Percentiles rank a stretch among this genome's conserved stretches.
Conservation (phyloP, 2,797 vertebrate genomes). For the Pantherophis vulpinus region DNA sequence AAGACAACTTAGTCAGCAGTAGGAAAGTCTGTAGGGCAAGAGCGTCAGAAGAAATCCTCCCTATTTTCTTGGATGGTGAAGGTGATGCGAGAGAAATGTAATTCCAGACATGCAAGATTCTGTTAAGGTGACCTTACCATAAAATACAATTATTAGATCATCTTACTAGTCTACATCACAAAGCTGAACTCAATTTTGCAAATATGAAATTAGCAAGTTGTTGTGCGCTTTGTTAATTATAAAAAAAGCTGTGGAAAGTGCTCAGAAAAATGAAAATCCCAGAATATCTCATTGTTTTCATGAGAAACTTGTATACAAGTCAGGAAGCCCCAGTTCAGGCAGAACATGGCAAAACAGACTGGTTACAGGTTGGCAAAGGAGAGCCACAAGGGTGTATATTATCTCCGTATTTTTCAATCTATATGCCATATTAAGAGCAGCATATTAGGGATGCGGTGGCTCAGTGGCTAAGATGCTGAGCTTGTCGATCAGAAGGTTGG, state of each 20-base stretch:
- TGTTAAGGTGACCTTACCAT: neutral
- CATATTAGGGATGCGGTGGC: neutral
- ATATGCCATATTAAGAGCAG: neutral
- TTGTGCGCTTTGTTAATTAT: neutral
- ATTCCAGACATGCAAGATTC: neutral
- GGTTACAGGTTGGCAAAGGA: neutral
- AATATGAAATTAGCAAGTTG: neutral
- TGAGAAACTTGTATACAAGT: neutral
- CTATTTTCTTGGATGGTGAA: neutral
- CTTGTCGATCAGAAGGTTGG: too few relatives aligned
- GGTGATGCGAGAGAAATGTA: neutral
- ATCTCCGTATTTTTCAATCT: neutral
- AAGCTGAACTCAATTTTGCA: neutral
- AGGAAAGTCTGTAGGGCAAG: neutral
- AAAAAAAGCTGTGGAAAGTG: neutral
- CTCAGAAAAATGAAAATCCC: neutral
- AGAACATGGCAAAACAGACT: neutral
- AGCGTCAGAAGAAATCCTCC: neutral
- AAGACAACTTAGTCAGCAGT: neutral
- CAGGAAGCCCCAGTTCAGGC: neutral
- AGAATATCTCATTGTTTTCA: neutral
- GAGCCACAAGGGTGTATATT: neutral
- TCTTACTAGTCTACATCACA: neutral
- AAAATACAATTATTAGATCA: neutral
- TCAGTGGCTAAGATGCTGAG: too few relatives aligned